Evolutionary conservation across 2,113 vertebrate genomes (phyloP).

Genomic region (Lepisosteus osseus): DNA sequence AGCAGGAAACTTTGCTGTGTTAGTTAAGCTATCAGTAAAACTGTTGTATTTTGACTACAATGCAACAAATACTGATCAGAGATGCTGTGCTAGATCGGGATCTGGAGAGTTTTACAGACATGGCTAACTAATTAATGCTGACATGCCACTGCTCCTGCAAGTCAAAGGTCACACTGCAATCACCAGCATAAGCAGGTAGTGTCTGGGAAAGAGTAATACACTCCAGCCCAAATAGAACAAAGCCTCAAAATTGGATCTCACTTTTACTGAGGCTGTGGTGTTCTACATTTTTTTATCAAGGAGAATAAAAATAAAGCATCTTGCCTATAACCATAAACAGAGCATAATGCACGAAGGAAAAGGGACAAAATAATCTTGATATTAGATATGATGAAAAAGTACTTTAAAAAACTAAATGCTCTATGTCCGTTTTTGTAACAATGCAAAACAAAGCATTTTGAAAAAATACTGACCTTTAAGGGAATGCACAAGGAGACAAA

Average conservation of each 20-base stretch:
- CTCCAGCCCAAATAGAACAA: background rate
- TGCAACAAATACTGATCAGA: conserved; percentile 24
- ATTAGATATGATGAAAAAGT: too few species aligned
- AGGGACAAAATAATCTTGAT: too few species aligned
- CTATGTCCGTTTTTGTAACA: too few species aligned
- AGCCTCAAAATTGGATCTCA: background rate
- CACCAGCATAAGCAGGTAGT: conserved; percentile 51
- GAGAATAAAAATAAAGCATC: too few species aligned
- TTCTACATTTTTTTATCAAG: too few species aligned
- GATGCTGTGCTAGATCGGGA: conserved; percentile 4
- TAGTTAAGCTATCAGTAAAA: background rate
- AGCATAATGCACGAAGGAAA: too few species aligned
- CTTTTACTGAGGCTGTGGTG: background rate
- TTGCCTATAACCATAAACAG: too few species aligned
- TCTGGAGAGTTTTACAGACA: conserved; percentile 45
- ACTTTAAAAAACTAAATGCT: too few species aligned
- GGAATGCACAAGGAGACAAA: too few species aligned
- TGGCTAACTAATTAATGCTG: conserved; percentile 52
- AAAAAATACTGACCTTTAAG: too few species aligned
- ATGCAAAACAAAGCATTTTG: too few species aligned
- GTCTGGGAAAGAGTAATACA: conserved; percentile 37
- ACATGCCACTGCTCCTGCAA: conserved; percentile 52
- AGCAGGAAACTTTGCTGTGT: background rate
- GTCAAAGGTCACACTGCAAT: conserved; percentile 55
- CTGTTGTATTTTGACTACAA: background rate